phyloP scores from a whole-genome alignment of 1,140 invertebrate species.

The Ganaspis sp. region DNA sequence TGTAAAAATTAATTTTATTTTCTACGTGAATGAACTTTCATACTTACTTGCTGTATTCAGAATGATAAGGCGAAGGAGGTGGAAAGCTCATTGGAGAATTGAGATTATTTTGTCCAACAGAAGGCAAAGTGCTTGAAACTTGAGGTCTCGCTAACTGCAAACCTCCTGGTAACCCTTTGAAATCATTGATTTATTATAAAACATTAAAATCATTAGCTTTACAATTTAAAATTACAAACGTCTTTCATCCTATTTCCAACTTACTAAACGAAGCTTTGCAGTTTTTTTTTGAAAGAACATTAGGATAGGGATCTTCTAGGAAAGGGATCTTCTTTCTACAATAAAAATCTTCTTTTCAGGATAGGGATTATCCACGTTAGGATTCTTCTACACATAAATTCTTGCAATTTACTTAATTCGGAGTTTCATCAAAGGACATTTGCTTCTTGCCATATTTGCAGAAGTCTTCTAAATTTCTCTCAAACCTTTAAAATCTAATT shows the following conservation, averaged over 20 bases:
- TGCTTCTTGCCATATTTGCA: too few species aligned
- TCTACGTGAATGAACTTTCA: too few species aligned
- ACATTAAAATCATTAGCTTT: not conserved
- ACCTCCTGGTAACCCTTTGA: conserved; percentile 54
- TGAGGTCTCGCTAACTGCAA: conserved; percentile 70
- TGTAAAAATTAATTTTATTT: too few species aligned
- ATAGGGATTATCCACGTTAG: not conserved
- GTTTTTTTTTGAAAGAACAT: not conserved
- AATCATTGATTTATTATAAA: conserved; percentile 30
- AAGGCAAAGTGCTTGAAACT: conserved; percentile 73
- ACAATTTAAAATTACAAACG: too few species aligned
- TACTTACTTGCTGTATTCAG: conserved; percentile 87
- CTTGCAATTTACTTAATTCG: too few species aligned
- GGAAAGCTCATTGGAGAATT: conserved; percentile 82
- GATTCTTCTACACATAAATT: too few species aligned
- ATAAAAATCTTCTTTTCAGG: not conserved
- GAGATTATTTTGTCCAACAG: conserved; percentile 78
- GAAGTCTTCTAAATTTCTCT: too few species aligned
- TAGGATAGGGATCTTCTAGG: not conserved
- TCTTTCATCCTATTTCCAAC: too few species aligned
- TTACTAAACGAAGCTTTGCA: not conserved
- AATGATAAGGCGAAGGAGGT: conserved; percentile 87
- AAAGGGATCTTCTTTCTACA: not conserved
- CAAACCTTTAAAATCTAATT: too few species aligned
- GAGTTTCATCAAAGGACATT: too few species aligned